phyloP scores from a whole-genome alignment of 2,888 invertebrate genomes.

The Cephus runcator region DNA sequence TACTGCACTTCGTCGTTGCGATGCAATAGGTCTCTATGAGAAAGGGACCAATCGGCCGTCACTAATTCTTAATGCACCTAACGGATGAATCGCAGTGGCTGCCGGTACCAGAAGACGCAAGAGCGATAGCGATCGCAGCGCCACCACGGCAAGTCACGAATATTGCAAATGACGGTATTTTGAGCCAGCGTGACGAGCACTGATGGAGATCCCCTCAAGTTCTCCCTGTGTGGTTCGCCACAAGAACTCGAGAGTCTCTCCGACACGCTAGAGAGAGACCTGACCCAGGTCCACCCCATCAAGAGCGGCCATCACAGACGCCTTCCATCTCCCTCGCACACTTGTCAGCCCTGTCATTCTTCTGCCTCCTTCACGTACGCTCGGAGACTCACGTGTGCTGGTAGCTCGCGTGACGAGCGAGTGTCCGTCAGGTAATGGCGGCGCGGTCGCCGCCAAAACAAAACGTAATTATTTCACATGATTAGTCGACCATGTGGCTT shows the following conservation, averaged over 20 bases:
- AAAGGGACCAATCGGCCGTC: too few relatives aligned
- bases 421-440: conserved; percentile 50
- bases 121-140: too few relatives aligned
- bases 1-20: accelerated
- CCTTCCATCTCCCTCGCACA: conserved; percentile 13
- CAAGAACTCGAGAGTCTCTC: conserved; percentile 51
- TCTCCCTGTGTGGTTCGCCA: conserved; percentile 54
- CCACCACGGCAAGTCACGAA: conserved; percentile 37
- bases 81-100: too few relatives aligned
- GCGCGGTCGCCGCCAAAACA: conserved; percentile 49
- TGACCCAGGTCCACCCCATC: conserved; percentile 14
- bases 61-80: too few relatives aligned
- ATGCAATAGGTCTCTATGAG: too few relatives aligned
- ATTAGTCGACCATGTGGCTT: conserved; percentile 45
- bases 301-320: conserved; percentile 6
- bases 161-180: conserved; percentile 53
- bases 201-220: conserved; percentile 51
- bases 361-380: conserved; percentile 2
- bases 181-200: conserved; percentile 59
- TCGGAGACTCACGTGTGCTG: conserved; percentile 11
- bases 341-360: conserved; percentile 4
- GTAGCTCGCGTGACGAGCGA: conserved; percentile 55
- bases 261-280: not conserved
- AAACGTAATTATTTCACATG: conserved; percentile 62
- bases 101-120: too few relatives aligned